Conservation (phyloP, 2,797 vertebrate species). For the Sciurus carolinensis region DNA sequence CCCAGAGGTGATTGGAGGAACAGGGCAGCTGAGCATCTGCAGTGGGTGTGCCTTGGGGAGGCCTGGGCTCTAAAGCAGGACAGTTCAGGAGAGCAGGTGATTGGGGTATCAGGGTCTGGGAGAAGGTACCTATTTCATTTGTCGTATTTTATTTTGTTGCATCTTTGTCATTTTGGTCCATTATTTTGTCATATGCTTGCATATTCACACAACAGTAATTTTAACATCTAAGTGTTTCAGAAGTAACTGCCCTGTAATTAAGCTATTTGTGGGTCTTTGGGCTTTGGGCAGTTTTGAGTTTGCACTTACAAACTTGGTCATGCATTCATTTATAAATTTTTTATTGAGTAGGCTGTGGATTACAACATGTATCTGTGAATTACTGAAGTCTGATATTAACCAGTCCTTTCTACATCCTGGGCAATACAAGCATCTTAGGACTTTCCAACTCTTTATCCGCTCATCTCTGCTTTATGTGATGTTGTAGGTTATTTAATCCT, state of each 20-base stretch:
- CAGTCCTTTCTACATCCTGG: not conserved
- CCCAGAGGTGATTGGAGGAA: not conserved
- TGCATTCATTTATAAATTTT: not conserved
- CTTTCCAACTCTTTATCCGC: not conserved
- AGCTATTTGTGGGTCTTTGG: not conserved
- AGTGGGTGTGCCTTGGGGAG: not conserved
- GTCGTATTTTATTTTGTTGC: not conserved
- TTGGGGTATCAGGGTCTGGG: not conserved
- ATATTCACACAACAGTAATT: not conserved
- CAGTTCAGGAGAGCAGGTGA: not conserved
- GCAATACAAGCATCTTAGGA: not conserved
- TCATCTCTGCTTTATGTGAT: not conserved
- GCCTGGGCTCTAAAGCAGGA: not conserved
- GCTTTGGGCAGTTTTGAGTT: not conserved
- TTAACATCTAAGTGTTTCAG: not conserved
- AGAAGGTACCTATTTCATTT: not conserved
- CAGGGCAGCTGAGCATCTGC: not conserved
- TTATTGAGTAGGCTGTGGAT: not conserved
- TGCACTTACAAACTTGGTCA: slow-evolving; percentile 1
- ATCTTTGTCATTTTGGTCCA: not conserved
- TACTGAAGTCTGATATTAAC: not conserved
- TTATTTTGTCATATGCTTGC: not conserved
- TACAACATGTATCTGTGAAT: not conserved
- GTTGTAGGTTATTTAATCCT: not conserved
- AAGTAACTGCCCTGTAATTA: not conserved